phyloP scores from a whole-genome alignment of 2,113 vertebrate genomes.

The Varanus komodoensis region DNA sequence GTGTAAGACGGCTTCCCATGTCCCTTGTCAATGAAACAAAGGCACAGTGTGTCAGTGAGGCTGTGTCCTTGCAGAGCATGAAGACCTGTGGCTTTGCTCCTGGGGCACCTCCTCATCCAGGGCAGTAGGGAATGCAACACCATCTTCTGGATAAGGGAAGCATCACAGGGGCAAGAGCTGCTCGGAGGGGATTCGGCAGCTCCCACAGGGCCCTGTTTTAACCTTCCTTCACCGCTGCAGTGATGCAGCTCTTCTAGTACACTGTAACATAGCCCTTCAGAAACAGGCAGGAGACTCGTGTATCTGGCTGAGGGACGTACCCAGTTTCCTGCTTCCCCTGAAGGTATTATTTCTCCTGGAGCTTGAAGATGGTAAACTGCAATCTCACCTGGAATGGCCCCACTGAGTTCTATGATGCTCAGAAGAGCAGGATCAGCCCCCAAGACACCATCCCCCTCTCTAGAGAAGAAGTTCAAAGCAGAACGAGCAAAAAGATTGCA shows the following conservation, averaged over 20 bases:
- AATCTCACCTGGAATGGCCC: neutral
- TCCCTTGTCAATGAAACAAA: too few relatives aligned
- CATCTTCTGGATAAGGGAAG: neutral
- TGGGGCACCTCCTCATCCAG: too few relatives aligned
- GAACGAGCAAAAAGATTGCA: neutral
- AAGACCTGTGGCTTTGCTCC: neutral
- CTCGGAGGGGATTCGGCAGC: neutral
- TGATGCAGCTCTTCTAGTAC: neutral
- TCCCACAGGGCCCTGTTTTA: neutral
- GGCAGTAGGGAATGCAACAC: neutral
- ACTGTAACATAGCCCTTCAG: neutral
- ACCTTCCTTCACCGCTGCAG: neutral
- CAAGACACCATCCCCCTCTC: constrained; percentile 33
- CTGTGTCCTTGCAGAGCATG: neutral
- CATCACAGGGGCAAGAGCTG: neutral
- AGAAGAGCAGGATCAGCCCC: neutral
- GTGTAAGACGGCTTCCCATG: too few relatives aligned
- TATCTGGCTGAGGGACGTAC: neutral
- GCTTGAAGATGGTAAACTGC: too few relatives aligned
- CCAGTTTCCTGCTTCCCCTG: neutral
- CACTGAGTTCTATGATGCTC: neutral
- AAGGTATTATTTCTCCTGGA: neutral
- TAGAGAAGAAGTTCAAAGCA: constrained; percentile 7
- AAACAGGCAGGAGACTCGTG: neutral
- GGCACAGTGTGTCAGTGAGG: neutral